Base-by-base conservation (phyloP, 2,113 vertebrate genomes). In the Platanista minor region DNA sequence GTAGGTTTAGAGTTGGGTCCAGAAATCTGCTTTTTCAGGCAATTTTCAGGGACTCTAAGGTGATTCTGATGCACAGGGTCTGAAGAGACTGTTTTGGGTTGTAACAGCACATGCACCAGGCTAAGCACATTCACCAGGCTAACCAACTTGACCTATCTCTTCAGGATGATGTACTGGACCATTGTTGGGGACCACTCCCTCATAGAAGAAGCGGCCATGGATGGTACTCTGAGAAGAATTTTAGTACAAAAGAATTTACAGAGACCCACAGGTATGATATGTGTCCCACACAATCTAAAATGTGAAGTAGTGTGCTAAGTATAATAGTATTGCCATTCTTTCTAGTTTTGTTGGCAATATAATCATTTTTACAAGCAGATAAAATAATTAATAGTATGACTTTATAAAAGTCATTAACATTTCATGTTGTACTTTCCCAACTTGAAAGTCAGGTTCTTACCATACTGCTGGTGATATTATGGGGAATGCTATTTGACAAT, bases 161-260 rank as follows among this genome's bases (percentile, higher is more conserved):
- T 66, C 97, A 99, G 99, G 95, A 99, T 99, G 99, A 99, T 99
- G 99, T 99, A 99, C 96, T 99, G 99, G 99, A 99, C 99, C 33
- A 99, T 99, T 41, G 98, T 99, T 91, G 99, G 99, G 9, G 99
- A 99, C 95, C 99, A 99, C 89, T 99, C 99, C 61, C 99, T 99
- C 84, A 99, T 99, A 91, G 99, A 99, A 94, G 99, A 99, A 82
- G 99, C 99, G 0, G 99, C 99, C 43, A 99, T 99, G 99, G 99
- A 99, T 59, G 99, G 99, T 8, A 99, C 99, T 72, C 97, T 99
- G 93, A 99, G 99, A 80, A 99, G 99, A 97, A 99, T 99, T 62
- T 98, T 99, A 89, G 97, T 99, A 91, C 99, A 99, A 78, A 99
- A 99, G 98, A 99, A 99, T 81, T 98, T 99, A 52, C 98, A 99